Conservation (phyloP, 2,113 vertebrate genomes). For the Diglossa brunneiventris region DNA sequence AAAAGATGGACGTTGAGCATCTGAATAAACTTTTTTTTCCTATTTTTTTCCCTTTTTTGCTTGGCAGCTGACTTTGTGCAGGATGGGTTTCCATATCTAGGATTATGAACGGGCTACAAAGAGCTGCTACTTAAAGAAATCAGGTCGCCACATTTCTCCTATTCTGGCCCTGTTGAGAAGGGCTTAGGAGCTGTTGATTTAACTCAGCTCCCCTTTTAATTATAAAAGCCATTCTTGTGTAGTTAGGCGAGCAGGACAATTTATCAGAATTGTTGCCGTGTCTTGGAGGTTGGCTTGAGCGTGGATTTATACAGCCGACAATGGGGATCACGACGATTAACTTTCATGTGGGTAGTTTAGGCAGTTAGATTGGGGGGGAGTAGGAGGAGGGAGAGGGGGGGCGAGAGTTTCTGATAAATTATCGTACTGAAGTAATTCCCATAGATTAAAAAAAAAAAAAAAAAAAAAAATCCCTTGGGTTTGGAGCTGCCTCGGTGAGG, state of each 20-base stretch:
- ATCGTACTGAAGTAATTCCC: background rate
- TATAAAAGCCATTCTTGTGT: constrained; percentile 57
- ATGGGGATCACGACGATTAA: constrained; percentile 44
- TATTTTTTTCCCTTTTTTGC: background rate
- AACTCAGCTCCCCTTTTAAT: constrained; percentile 58
- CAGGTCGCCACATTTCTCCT: constrained; percentile 57
- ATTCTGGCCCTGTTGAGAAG: constrained; percentile 46
- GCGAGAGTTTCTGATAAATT: background rate
- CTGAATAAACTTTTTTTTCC: constrained; percentile 31
- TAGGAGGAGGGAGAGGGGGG: background rate
- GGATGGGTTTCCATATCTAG: constrained; percentile 50
- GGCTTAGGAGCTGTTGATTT: constrained; percentile 57
- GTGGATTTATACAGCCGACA: constrained; percentile 38
- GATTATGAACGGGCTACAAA: constrained; percentile 46
- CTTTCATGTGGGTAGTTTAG: constrained; percentile 29
- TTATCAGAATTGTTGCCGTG: constrained; percentile 42
- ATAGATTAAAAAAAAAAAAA: background rate
- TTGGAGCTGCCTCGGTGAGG: background rate
- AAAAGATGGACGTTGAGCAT: constrained; percentile 48
- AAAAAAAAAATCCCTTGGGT: background rate
- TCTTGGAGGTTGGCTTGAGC: constrained; percentile 29
- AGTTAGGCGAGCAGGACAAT: constrained; percentile 40
- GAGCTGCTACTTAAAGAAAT: constrained; percentile 48
- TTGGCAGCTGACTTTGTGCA: constrained; percentile 30
- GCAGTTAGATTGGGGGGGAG: background rate